Percentiles rank a stretch among this genome's conserved stretches.
These are phyloP conservation scores for Germaria angustata DNA, from an alignment of 2,888 invertebrate genomes.

Conservation along the genomic window DNA sequence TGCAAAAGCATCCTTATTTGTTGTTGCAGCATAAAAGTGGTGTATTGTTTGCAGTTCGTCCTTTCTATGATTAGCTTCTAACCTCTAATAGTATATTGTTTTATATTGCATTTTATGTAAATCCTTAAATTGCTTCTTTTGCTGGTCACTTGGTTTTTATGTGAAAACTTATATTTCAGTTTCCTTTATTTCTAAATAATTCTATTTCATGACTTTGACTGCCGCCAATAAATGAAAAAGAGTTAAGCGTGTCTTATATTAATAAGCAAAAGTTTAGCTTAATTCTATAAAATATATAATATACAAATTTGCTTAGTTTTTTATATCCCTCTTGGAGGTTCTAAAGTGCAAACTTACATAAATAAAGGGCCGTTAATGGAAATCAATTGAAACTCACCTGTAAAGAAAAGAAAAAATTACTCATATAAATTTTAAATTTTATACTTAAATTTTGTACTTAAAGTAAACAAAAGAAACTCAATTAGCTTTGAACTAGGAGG, in stretches of 20 bases:
- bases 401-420: background rate
- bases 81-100: background rate
- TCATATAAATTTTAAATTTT: no score
- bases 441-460: no score
- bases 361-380: background rate
- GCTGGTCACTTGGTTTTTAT: conserved; percentile 38
- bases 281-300: background rate
- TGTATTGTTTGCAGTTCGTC: background rate
- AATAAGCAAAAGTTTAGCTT: background rate
- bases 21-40: no score
- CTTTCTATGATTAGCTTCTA: background rate
- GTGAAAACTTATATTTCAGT: no score
- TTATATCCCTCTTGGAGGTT: no score
- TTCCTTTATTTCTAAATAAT: background rate
- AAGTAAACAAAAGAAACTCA: no score
- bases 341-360: background rate
- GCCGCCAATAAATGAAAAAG: no score
- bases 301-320: background rate
- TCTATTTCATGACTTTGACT: background rate
- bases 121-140: conserved; percentile 41
- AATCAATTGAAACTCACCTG: background rate
- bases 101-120: background rate
- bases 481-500: no score
- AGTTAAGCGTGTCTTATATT: background rate
- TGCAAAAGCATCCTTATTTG: no score